Base-by-base conservation (phyloP, 2,888 invertebrate species). In the Fragum fragum region DNA sequence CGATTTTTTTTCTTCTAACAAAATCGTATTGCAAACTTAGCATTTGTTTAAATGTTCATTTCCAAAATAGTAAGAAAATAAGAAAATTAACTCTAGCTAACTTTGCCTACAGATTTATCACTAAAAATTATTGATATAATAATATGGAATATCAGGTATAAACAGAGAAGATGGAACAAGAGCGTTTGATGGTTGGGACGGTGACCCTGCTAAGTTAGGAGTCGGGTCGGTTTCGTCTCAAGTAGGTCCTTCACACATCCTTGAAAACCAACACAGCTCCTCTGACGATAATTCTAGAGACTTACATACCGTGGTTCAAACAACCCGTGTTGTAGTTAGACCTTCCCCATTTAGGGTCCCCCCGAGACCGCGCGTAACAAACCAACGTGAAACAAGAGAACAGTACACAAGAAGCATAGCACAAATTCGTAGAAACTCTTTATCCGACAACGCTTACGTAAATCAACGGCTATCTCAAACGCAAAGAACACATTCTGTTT, bases 171-270 rank as follows among this genome's bases (percentile, higher is more conserved):
- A 70, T 18, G 70, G 70, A 1, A 70, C 70, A 53, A 11, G 70
- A 53, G 70, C 70, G 7, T 52, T 47, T 26, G 70, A 70, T 53
- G 70, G 70, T 14, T 70, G 70, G 70, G 70, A 70, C 23, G 70
- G 70, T 3, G 53, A 70, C 29, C 70, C 70, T 1, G 70, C 53
- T 9, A 70, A 26, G n/a, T 18, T 70, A n/a, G 52, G 52, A 1
- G 36, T 63, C n/a, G 63, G 36, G n/a, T 63, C 63, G 7, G 29
- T 63, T 23, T 63, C 63, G 29, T 14, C 14, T 9, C 63, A 63
- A 21, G 63, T 63, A 1, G 63, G 36, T 32, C 36, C 36, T 6
- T 32, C 63, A 1, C 29, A 18, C 63, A 63, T 6, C 32, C 29
- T 29, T 26, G 28, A 14, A 28, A 36, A 9, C 32, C 32, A 36